These are phyloP conservation scores for Cheilinus undulatus DNA, from an alignment of 2,113 vertebrate genomes.

Conservation along the genomic window DNA sequence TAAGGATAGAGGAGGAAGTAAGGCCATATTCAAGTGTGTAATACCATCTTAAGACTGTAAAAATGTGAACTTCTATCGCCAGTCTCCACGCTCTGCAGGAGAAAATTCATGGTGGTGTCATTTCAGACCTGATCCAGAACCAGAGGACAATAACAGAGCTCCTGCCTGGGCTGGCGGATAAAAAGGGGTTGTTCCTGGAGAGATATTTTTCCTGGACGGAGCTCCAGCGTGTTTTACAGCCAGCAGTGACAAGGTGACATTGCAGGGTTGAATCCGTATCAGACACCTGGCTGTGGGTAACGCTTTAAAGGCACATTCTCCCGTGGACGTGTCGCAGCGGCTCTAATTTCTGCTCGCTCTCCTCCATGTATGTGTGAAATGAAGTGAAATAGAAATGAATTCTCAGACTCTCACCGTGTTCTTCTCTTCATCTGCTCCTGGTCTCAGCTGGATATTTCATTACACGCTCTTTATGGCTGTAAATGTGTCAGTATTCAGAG, in stretches of 20 bases:
- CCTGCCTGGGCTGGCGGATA: neutral
- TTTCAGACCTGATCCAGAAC: neutral
- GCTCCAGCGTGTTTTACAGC: conserved; percentile 10
- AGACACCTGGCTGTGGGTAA: neutral
- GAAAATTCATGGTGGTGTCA: neutral
- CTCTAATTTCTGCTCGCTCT: neutral
- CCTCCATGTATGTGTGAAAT: neutral
- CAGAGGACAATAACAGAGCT: neutral
- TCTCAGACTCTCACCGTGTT: neutral
- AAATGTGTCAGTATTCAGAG: neutral
- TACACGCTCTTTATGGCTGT: neutral
- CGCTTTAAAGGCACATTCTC: neutral
- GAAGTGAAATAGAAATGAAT: neutral
- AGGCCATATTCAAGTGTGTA: neutral
- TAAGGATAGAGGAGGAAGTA: too few relatives aligned
- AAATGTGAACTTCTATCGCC: neutral
- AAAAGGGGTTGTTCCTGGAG: neutral
- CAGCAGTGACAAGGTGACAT: conserved; percentile 44
- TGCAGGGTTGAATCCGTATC: neutral
- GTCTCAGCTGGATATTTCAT: neutral
- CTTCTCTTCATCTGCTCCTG: neutral
- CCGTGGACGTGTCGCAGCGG: neutral
- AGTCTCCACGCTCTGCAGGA: neutral
- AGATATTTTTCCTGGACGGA: neutral
- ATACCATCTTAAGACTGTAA: neutral